Conservation (phyloP, 2,888 invertebrate species). For the Drosophila stalkeri region DNA sequence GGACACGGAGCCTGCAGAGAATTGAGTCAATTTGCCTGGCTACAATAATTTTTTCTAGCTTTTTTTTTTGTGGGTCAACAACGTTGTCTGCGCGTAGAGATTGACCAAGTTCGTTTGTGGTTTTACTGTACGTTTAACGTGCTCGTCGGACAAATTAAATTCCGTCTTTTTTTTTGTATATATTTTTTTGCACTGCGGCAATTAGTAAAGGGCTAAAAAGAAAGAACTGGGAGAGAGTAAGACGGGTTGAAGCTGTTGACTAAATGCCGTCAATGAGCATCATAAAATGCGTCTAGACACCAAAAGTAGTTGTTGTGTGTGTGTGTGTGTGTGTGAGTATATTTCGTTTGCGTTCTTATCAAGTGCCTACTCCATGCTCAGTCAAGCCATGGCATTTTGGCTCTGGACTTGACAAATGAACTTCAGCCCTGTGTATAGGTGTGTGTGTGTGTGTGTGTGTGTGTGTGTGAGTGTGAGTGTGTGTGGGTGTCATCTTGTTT, state of each 20-base stretch:
- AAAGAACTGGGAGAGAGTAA: background rate
- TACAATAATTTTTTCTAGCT: constrained; percentile 24
- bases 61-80: constrained; percentile 44
- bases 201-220: constrained; percentile 49
- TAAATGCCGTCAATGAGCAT: constrained; percentile 12
- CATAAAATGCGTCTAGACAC: constrained; percentile 70
- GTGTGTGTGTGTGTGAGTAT: background rate
- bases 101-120: constrained; percentile 11
- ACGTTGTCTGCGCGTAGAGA: constrained; percentile 31
- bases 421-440: background rate
- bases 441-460: background rate
- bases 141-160: constrained; percentile 54
- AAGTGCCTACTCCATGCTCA: constrained; percentile 29
- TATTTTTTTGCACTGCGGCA: constrained; percentile 60
- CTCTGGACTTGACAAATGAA: constrained; percentile 59
- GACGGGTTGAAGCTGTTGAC: background rate
- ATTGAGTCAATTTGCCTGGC: constrained; percentile 69
- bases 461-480: background rate
- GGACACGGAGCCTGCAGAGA: constrained; percentile 61
- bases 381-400: constrained; percentile 37
- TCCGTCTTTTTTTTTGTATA: constrained; percentile 38
- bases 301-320: constrained; percentile 15
- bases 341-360: background rate
- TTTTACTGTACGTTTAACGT: constrained; percentile 13
- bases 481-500: constrained; percentile 44